phyloP scores from a whole-genome alignment of 2,113 vertebrate genomes.

The Gymnarchus niloticus region DNA sequence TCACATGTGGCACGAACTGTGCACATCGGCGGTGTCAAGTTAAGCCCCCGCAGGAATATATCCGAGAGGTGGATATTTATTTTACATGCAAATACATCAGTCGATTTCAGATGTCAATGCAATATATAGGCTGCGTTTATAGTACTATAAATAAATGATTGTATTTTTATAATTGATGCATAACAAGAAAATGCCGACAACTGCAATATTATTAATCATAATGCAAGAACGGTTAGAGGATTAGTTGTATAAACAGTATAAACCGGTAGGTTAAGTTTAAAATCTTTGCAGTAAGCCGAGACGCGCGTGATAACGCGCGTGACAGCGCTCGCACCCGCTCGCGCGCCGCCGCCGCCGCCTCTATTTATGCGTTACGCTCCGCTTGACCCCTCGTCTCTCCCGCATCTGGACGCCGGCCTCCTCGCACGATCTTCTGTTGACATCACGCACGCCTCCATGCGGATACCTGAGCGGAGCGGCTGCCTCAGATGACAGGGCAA shows the following conservation, averaged over 20 bases:
- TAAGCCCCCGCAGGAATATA: neutral
- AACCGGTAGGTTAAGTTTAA: no score
- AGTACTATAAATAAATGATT: neutral
- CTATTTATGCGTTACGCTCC: neutral
- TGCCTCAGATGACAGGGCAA: constrained; percentile 56
- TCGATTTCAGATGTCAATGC: neutral
- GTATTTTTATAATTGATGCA: no score
- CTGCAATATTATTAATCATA: no score
- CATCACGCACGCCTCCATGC: constrained; percentile 55
- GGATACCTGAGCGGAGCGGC: constrained; percentile 36
- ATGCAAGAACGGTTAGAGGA: no score
- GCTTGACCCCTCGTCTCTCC: neutral
- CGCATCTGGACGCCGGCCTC: neutral
- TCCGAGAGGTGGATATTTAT: neutral
- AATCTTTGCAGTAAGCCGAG: neutral
- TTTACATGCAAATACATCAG: neutral
- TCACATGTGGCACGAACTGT: constrained; percentile 25
- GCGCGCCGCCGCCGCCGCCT: neutral
- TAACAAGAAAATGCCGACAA: no score
- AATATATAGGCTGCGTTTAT: neutral
- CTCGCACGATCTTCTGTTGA: constrained; percentile 49
- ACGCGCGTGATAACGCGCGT: neutral
- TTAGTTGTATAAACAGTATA: no score
- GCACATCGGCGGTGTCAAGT: neutral
- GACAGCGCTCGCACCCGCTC: no score